Evolutionary conservation across 2,888 invertebrate species (phyloP), one percentile per base, ranked within the genome.

Genomic region (Andrena chrysosceles): DNA sequence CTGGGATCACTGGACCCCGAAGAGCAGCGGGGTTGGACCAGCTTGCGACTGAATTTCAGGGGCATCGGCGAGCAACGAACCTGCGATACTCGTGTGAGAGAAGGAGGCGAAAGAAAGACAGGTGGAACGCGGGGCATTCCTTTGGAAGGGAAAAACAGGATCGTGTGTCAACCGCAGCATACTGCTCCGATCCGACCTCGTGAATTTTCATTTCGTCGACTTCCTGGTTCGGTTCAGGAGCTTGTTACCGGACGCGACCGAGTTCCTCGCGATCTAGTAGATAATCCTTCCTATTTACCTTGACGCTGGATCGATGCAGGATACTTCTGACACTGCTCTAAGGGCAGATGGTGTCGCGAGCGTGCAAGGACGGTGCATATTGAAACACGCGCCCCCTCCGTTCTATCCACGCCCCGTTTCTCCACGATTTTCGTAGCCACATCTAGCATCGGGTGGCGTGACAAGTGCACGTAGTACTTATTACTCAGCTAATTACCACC

Each of bases 131-230:
- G 54, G 72, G 31, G 56, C 56, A 63, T 73, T 80, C 59, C 63
- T 52, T 16, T 10, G 35, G 63, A 80, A 52, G 68, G 63, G 35
- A 80, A 68, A 73, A 72, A 62, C 56, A 59, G 31, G 42, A 64
- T 23, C n/a, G 59, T 31, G 52, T 69, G 69, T 73, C 79, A 33
- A 52, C 52, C 48, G 42, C 78, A 56, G 66, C 13, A n/a, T 23
- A 56, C 8, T 26, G 23, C 10, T 26, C 56, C n/a, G 23, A 7
- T 33, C 26, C 42, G 23, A 29, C 49, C 66, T 59, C 63, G 69
- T 29, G 54, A 62, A 52, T 76, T 82, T 81, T 71, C 49, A 75
- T 81, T 82, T 67, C 62, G 35, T 10, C 75, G 69, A 82, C 69
- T 74, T 63, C 67, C 64, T 64, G 49, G 49, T 31, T 31, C 8